These are phyloP conservation scores for Peribatodes rhomboidaria DNA, from an alignment of 2,888 invertebrate genomes.

Conservation along the genomic window DNA sequence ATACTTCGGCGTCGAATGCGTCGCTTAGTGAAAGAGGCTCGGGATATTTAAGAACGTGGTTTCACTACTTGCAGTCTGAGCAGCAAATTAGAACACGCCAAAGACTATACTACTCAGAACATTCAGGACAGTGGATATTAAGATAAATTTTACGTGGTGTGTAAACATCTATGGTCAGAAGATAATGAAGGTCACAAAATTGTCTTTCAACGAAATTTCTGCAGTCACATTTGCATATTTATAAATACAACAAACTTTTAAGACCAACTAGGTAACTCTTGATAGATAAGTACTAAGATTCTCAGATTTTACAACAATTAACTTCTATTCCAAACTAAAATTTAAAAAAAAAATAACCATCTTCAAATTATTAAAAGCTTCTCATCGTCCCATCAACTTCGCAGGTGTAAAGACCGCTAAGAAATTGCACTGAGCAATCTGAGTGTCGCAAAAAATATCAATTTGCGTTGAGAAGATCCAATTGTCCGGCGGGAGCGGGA, in stretches of 20 bases:
- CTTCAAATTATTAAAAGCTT: too few species aligned
- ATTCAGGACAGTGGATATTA: too few species aligned
- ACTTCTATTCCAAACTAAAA: too few species aligned
- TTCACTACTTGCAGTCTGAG: conserved; percentile 33
- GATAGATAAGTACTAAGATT: too few species aligned
- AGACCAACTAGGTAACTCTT: too few species aligned
- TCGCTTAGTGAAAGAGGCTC: conserved; percentile 42
- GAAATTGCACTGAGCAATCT: conserved; percentile 69
- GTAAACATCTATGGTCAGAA: too few species aligned
- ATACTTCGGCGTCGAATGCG: conserved; percentile 56
- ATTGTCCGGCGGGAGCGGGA: conserved; percentile 63
- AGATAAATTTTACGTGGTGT: too few species aligned
- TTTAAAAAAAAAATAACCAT: too few species aligned
- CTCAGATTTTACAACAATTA: too few species aligned
- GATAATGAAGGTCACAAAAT: background rate
- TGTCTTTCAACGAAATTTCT: background rate
- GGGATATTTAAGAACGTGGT: conserved; percentile 40
- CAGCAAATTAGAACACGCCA: background rate
- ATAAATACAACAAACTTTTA: too few species aligned
- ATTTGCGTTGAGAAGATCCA: conserved; percentile 71
- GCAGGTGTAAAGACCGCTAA: conserved; percentile 49
- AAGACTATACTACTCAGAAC: background rate
- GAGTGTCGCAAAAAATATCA: conserved; percentile 72
- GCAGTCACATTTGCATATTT: background rate
- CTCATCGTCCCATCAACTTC: background rate